Conservation (phyloP, 2,888 invertebrate genomes). For the Alsophila aescularia region DNA sequence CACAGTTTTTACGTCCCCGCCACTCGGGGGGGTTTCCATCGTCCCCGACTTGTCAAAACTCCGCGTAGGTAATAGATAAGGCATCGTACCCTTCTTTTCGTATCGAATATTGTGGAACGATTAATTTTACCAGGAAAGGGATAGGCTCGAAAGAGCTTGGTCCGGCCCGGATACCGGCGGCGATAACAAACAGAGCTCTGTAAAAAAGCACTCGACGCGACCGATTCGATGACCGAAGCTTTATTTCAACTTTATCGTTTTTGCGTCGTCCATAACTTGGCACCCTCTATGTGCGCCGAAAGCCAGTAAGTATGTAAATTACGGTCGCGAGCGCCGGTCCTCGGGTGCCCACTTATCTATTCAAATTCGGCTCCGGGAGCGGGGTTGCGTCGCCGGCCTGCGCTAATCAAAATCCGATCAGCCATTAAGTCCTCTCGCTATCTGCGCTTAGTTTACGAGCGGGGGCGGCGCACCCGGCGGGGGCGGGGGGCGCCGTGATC, state of each 20-base stretch:
- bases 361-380: slow-evolving; percentile 80
- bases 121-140: slow-evolving; percentile 63
- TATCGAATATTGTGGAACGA: slow-evolving; percentile 49
- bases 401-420: slow-evolving; percentile 85
- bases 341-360: slow-evolving; percentile 83
- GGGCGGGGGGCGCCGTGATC: slow-evolving; percentile 64
- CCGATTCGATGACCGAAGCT: slow-evolving; percentile 78
- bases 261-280: slow-evolving; percentile 79
- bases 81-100: slow-evolving; percentile 23
- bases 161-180: slow-evolving; percentile 39
- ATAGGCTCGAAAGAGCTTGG: slow-evolving; percentile 36
- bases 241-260: slow-evolving; percentile 84
- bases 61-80: slow-evolving; percentile 40
- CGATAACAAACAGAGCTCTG: slow-evolving; percentile 76
- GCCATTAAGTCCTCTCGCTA: slow-evolving; percentile 84
- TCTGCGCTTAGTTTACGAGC: slow-evolving; percentile 83
- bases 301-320: slow-evolving; percentile 85
- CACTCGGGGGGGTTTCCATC: slow-evolving; percentile 19
- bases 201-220: slow-evolving; percentile 72
- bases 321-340: slow-evolving; percentile 81
- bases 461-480: slow-evolving; percentile 51
- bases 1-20: slow-evolving; percentile 26
- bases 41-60: slow-evolving; percentile 34
- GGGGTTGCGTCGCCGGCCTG: slow-evolving; percentile 79
- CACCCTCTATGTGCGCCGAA: slow-evolving; percentile 77